These are phyloP conservation scores for Sipunculus nudus DNA, from an alignment of 2,888 invertebrate genomes.

Conservation along the genomic window DNA sequence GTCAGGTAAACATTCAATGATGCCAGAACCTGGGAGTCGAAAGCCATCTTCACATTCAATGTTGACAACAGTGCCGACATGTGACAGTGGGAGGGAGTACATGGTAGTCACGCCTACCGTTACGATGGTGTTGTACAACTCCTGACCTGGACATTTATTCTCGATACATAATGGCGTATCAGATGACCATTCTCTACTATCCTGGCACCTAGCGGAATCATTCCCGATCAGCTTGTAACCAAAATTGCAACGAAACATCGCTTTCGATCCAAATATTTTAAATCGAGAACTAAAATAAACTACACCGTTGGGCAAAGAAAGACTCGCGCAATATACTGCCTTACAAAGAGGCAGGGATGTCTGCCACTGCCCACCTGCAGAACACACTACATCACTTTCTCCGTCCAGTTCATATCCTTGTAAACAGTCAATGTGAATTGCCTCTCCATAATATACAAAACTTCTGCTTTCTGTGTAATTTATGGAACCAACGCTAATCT, in stretches of 20 bases:
- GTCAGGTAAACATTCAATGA: conserved; percentile 10
- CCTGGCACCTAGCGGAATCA: too few species aligned
- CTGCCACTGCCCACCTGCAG: conserved; percentile 52
- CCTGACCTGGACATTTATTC: too few species aligned
- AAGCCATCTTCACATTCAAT: conserved; percentile 10
- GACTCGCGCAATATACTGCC: neutral
- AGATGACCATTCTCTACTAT: too few species aligned
- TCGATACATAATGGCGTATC: too few species aligned
- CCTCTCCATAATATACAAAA: too few species aligned
- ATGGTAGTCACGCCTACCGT: conserved; percentile 10
- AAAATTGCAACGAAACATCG: too few species aligned
- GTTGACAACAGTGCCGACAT: neutral
- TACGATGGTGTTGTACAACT: conserved; percentile 10
- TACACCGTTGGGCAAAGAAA: neutral
- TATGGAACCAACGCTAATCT: too few species aligned
- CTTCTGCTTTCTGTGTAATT: too few species aligned
- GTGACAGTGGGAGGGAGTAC: neutral
- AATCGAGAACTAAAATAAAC: too few species aligned
- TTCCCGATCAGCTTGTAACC: too few species aligned
- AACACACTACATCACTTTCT: conserved; percentile 35
- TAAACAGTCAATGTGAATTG: too few species aligned
- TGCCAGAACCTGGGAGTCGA: conserved; percentile 13
- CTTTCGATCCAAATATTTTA: too few species aligned
- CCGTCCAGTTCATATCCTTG: conserved; percentile 26
- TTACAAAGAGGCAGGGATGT: conserved; percentile 52